Conservation (phyloP, 2,888 invertebrate genomes). For the Tetragnatha montana region DNA sequence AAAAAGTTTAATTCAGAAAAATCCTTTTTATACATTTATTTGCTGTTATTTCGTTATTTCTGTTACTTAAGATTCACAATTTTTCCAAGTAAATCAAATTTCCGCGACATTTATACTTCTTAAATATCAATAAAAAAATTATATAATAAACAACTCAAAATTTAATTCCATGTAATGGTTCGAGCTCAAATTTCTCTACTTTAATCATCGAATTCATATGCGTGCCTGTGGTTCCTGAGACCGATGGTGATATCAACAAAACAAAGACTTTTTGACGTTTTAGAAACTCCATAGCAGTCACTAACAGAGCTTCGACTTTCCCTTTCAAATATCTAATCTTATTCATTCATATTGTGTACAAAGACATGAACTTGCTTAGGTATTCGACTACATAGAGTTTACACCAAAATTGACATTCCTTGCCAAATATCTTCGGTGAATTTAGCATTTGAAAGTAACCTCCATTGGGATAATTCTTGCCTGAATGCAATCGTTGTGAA, state of each 20-base stretch:
- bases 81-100: no score
- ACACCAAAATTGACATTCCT: constrained; percentile 11
- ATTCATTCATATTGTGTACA: constrained; percentile 3
- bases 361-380: not conserved
- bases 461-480: not conserved
- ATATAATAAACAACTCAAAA: not conserved
- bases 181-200: constrained; percentile 11
- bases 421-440: not conserved
- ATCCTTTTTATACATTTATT: no score
- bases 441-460: not conserved
- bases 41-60: no score
- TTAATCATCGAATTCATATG: constrained; percentile 57
- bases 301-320: constrained; percentile 58
- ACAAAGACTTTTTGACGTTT: constrained; percentile 43
- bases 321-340: constrained; percentile 6
- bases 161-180: not conserved
- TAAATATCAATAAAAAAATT: not conserved
- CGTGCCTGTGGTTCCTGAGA: constrained; percentile 62
- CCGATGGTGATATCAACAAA: constrained; percentile 66
- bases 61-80: no score
- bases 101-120: not conserved
- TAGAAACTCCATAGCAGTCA: constrained; percentile 37
- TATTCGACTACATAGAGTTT: not conserved
- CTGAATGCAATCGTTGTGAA: not conserved
- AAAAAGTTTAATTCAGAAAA: no score